Evolutionary conservation across 2,113 vertebrate species (phyloP), one percentile per base, ranked within the genome.

Genomic region (Passer montanus): DNA sequence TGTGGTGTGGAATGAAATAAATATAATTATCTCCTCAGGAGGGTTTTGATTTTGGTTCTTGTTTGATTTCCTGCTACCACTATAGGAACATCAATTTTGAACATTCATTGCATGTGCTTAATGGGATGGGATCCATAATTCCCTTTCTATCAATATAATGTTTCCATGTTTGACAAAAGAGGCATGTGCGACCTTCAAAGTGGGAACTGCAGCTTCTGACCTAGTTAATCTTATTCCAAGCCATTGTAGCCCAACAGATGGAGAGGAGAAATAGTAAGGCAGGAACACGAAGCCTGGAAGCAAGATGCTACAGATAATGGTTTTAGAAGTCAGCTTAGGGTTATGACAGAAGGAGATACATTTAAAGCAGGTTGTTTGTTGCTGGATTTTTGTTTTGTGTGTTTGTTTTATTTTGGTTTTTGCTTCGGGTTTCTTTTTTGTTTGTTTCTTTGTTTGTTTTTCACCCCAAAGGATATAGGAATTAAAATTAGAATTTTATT

Each of bases 301-400:
- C 79, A 90, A 89, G 60, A 68, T 75, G 35, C 23, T 46, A 81
- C 52, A 69, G 41, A 68, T 69, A 87, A 60, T 69, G 83, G 69
- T 84, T 97, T 96, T 90, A 43, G 53, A 97, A 88, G 83, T 89
- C 83, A 84, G 31, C 33, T 53, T 64, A 69, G 47, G 23, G 30
- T 67, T 80, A 10, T 66, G 49, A 69, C 50, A 83, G 41, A 37
- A 90, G 27, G 52, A 79, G 8, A 35, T 1, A 82, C 21, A 35
- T 83, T 76, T 76, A 82, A 79, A 75, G n/a, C 31, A 66, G 46
- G 22, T n/a, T 43, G 3, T 0, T 77, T 66, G 9, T 43, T 44
- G 10, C 7, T 44, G 31, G 13, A 4, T 14, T 53, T 83, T 58
- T 69, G 30, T 35, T 68, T 41, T 35, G 30, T 75, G 16, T 47